Conservation (phyloP, 2,797 vertebrate species). For the Macrochelys suwanniensis region DNA sequence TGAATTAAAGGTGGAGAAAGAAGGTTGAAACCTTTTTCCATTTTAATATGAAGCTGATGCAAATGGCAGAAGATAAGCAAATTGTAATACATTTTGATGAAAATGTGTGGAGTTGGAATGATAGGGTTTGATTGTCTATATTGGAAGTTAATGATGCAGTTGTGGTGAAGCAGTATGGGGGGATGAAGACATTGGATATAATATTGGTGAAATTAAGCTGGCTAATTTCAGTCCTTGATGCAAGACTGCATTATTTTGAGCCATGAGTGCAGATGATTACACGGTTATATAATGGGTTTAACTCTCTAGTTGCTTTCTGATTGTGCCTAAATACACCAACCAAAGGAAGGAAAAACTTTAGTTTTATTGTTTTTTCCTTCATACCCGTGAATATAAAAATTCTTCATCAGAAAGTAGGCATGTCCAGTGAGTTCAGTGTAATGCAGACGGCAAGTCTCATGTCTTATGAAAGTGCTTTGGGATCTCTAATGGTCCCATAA, state of each 20-base stretch:
- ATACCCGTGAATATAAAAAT: not conserved
- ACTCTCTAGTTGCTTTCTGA: conserved; percentile 29
- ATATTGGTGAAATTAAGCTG: conserved; percentile 60
- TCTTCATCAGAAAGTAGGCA: not conserved
- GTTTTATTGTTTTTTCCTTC: not conserved
- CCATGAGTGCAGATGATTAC: conserved; percentile 50
- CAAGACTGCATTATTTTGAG: conserved; percentile 55
- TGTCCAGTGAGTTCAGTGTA: fast-evolving
- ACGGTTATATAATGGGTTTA: conserved; percentile 48
- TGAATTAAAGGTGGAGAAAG: conserved; percentile 67
- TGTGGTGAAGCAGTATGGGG: conserved; percentile 15
- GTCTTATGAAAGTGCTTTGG: not conserved
- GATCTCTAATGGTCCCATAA: not conserved
- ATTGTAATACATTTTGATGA: conserved; percentile 60
- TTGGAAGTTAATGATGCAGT: conserved; percentile 68
- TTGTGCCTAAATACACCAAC: not conserved
- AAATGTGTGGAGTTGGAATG: conserved; percentile 37
- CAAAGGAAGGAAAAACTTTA: not conserved
- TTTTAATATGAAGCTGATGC: conserved; percentile 59
- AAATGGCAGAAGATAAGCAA: conserved; percentile 64
- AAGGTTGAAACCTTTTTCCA: conserved; percentile 35
- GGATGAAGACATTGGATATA: conserved; percentile 41
- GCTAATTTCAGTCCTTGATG: conserved; percentile 61
- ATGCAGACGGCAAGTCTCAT: not conserved
- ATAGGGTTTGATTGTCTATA: conserved; percentile 48